A percentile compares a stretch with the other conserved stretches of the same genome.
These are phyloP conservation scores for Sebastes hopkinsi DNA, from an alignment of 2,797 vertebrate species.

Conservation along the genomic window DNA sequence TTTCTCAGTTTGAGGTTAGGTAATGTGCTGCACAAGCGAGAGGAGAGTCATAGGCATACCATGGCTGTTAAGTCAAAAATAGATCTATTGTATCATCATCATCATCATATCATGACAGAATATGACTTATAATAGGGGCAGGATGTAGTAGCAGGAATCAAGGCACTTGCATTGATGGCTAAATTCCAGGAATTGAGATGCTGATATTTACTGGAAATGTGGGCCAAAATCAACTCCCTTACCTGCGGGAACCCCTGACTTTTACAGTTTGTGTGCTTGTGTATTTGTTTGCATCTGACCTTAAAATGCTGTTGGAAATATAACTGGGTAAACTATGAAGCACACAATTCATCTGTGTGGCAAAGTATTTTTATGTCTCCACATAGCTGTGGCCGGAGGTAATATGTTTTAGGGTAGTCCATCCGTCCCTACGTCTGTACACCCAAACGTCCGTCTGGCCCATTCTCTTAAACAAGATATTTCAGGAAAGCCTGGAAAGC, in stretches of 20 bases:
- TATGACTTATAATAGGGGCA: neutral
- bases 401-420: no score
- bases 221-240: neutral
- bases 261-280: neutral
- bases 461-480: no score
- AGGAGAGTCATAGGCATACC: neutral
- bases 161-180: neutral
- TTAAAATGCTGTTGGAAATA: neutral
- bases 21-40: neutral
- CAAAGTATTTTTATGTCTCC: no score
- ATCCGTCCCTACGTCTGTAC: no score
- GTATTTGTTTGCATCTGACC: neutral
- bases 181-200: neutral
- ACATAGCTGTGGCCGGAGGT: no score
- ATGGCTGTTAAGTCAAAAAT: neutral
- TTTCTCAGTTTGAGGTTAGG: constrained; percentile 12
- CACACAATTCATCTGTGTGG: neutral
- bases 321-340: neutral
- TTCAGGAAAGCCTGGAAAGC: no score
- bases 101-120: neutral
- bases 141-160: neutral
- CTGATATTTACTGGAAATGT: neutral
- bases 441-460: no score
- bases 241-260: neutral
- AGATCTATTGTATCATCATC: neutral